These are phyloP conservation scores for Diglossa cyanea DNA, from an alignment of 2,797 vertebrate genomes.

Conservation along the genomic window DNA sequence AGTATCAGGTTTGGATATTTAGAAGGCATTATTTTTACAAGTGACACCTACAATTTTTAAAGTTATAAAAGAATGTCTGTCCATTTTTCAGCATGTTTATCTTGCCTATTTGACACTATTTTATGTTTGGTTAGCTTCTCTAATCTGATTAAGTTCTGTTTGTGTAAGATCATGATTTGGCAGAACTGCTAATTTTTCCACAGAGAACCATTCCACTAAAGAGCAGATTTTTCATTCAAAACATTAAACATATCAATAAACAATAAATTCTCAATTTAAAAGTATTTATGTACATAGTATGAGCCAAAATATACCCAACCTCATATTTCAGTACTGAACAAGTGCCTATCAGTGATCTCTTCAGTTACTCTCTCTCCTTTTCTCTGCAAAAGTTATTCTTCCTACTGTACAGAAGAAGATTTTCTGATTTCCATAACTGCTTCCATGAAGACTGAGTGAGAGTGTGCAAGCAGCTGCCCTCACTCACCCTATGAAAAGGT, in stretches of 20 bases:
- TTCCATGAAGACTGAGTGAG: not conserved
- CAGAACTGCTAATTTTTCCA: constrained; percentile 18
- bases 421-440: not conserved
- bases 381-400: not conserved
- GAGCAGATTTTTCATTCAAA: constrained; percentile 34
- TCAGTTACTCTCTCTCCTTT: not conserved
- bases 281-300: not conserved
- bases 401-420: not conserved
- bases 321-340: not conserved
- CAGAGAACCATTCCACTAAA: not conserved
- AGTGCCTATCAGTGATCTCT: not conserved
- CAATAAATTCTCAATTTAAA: constrained; percentile 45
- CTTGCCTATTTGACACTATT: constrained; percentile 51
- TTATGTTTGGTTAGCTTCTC: constrained; percentile 42
- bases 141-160: constrained; percentile 57
- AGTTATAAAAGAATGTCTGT: constrained; percentile 11
- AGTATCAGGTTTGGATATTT: constrained; percentile 24
- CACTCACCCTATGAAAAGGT: not conserved
- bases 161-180: constrained; percentile 18
- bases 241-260: constrained; percentile 33
- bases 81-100: constrained; percentile 36
- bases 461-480: not conserved
- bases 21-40: constrained; percentile 14
- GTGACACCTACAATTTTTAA: constrained; percentile 33
- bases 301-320: not conserved